A percentile compares a stretch with the other conserved stretches of the same genome.
These are phyloP conservation scores for Stenoptilia bipunctidactyla DNA, from an alignment of 2,888 invertebrate species.

Conservation along the genomic window DNA sequence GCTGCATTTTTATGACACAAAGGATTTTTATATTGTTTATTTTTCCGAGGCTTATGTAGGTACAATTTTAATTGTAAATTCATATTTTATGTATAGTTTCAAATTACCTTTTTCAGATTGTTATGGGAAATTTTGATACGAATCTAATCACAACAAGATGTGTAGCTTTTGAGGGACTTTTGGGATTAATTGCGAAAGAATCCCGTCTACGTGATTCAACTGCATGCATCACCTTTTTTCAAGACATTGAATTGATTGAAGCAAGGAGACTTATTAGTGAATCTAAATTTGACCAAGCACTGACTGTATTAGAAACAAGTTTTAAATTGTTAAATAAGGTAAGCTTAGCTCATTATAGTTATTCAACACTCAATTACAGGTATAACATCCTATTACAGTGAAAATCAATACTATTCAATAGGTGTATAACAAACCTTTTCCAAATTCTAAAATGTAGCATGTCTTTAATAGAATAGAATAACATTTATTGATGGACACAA, in stretches of 20 bases:
- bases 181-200: slow-evolving; percentile 69
- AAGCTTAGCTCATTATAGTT: too few relatives aligned
- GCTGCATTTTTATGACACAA: too few relatives aligned
- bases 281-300: slow-evolving; percentile 73
- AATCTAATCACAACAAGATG: slow-evolving; percentile 75
- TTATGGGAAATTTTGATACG: slow-evolving; percentile 79
- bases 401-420: too few relatives aligned
- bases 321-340: slow-evolving; percentile 74
- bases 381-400: too few relatives aligned
- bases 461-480: too few relatives aligned
- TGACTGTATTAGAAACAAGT: slow-evolving; percentile 75
- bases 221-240: slow-evolving; percentile 74
- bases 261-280: slow-evolving; percentile 72
- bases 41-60: too few relatives aligned
- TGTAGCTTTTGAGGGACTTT: slow-evolving; percentile 73
- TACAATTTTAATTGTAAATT: background rate
- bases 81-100: background rate
- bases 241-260: slow-evolving; percentile 73
- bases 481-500: too few relatives aligned
- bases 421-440: too few relatives aligned
- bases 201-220: slow-evolving; percentile 70
- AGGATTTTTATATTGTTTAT: too few relatives aligned
- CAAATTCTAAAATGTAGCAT: too few relatives aligned
- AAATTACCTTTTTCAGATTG: slow-evolving; percentile 42
- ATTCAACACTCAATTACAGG: too few relatives aligned